Evolutionary conservation across 2,797 vertebrate genomes (phyloP), one percentile per base, ranked within the genome.

Genomic region (Apodemus agrarius): DNA sequence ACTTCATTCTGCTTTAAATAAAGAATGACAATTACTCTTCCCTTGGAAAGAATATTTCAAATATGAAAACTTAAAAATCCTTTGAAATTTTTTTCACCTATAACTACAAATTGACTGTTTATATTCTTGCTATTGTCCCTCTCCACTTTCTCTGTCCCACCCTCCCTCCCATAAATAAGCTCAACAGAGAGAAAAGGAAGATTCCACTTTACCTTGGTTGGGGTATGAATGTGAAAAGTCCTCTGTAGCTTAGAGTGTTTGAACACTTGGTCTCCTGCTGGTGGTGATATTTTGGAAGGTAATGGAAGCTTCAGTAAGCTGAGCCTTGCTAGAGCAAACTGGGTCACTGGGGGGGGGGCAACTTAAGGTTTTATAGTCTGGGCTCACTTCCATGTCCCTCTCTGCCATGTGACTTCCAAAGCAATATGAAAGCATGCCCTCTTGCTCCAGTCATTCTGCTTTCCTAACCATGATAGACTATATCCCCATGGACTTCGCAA

Each of bases 1-100:
- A n/a, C 46, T 94, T 96, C 54, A 84, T 83, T 97, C 95, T 90
- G 16, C 75, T 95, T 96, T 91, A 72, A 95, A 85, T 74, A 95
- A 96, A 94, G 29, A 75, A 52, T 92, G 34, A 92, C 61, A 93
- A 91, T 88, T 93, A 93, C 3, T 94, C 74, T 61, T 40, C 52
- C 52, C 81, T 74, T 78, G 65, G 59, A 95, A 8, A 94, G 43
- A 88, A 49, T 67, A 85, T 67, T 85, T 84, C 57, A 80, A 91
- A 57, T 90, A 6, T 94, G 80, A 96, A 95, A 97, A 87, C 24
- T 72, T 88, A 14, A 78, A 96, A 84, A 69, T 89, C 19, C 22
- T 43, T 61, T 61, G 78, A 78, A 69, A 59, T 22, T 6, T 59
- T 61, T 91, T 93, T 93, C 29, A 54, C 29, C n/a, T 31, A 21